Percentiles rank a stretch among this genome's conserved stretches.
These are phyloP conservation scores for Drosophila fungiperda DNA, from an alignment of 2,888 invertebrate species.

Conservation along the genomic window DNA sequence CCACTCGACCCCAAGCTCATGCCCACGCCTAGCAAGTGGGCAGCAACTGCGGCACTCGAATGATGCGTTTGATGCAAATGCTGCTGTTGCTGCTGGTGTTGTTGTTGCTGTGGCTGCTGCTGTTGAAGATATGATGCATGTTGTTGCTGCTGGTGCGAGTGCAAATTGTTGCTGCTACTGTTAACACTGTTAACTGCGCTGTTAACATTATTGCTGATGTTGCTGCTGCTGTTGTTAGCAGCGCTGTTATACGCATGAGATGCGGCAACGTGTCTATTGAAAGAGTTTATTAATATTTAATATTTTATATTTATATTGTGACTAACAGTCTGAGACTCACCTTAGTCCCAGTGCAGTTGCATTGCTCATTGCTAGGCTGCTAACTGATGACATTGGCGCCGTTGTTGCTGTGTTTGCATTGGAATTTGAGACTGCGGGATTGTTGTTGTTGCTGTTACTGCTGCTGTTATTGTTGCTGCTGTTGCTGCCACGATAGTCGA, in stretches of 20 bases:
- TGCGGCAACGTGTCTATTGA: constrained; percentile 57
- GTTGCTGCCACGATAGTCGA: constrained; percentile 56
- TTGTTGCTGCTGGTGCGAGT: constrained; percentile 51
- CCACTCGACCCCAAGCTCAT: constrained; percentile 37
- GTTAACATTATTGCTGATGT: constrained; percentile 60
- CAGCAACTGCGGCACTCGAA: constrained; percentile 59
- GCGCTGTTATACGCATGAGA: constrained; percentile 59
- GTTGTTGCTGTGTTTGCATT: constrained; percentile 49
- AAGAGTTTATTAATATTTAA: background rate
- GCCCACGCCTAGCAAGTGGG: constrained; percentile 62
- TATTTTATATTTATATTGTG: background rate
- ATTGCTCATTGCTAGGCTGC: constrained; percentile 45
- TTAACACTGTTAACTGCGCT: constrained; percentile 62
- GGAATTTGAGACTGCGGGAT: constrained; percentile 22
- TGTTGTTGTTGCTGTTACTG: constrained; percentile 37
- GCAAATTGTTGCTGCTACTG: constrained; percentile 66
- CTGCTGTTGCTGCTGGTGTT: constrained; percentile 57
- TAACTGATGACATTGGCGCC: constrained; percentile 49
- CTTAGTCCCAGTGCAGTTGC: constrained; percentile 61
- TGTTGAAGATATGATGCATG: constrained; percentile 51
- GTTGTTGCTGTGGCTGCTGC: constrained; percentile 52
- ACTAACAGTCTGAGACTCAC: constrained; percentile 50
- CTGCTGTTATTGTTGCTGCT: constrained; percentile 20
- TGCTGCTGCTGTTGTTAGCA: constrained; percentile 54
- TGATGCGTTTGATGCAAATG: constrained; percentile 53